Evolutionary conservation across 2,113 vertebrate genomes (phyloP), one percentile per base, ranked within the genome.

Genomic region (Mastomys coucha): DNA sequence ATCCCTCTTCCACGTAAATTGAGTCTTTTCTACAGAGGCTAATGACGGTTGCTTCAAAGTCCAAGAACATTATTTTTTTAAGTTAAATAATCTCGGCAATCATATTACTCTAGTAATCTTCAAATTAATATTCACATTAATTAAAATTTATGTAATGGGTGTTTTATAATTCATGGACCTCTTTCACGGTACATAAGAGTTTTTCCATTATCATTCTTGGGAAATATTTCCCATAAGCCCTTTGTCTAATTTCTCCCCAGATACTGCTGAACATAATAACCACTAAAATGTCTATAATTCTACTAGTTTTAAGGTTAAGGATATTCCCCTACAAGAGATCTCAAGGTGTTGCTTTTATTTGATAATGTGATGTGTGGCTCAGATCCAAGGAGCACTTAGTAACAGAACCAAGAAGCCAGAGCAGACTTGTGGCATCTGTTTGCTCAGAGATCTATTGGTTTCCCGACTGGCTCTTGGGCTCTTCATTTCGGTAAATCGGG

Each of bases 51-150:
- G 80, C 49, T 72, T 77, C 81, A 96, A 91, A 97, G 63, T 85
- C 91, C 7, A 65, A 70, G 78, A 80, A 67, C 20, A 7, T 14
- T 73, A 42, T 76, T 69, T 58, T 84, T 24, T 81, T n/a, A 63
- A 80, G 53, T 93, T 91, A 80, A 93, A 95, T 91, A 78, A 87
- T 93, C 63, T 91, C 20, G n/a, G 39, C 75, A 85, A 88, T 88
- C 96, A 93, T 81, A 92, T 60, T 96, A 93, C 31, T 20, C 78
- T 26, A 92, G 42, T 80, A 75, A 91, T 89, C 81, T 91, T 20
- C 22, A 56, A 86, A 88, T 45, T 39, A 94, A 96, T 94, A 63
- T 17, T 63, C n/a, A 75, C 39, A 91, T 49, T 49, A 87, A 89
- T 89, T 87, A 87, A 95, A 73, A 92, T 92, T 63, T 89, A 9